These are phyloP conservation scores for Tetragonisca angustula DNA, from an alignment of 2,888 invertebrate species.

Conservation along the genomic window DNA sequence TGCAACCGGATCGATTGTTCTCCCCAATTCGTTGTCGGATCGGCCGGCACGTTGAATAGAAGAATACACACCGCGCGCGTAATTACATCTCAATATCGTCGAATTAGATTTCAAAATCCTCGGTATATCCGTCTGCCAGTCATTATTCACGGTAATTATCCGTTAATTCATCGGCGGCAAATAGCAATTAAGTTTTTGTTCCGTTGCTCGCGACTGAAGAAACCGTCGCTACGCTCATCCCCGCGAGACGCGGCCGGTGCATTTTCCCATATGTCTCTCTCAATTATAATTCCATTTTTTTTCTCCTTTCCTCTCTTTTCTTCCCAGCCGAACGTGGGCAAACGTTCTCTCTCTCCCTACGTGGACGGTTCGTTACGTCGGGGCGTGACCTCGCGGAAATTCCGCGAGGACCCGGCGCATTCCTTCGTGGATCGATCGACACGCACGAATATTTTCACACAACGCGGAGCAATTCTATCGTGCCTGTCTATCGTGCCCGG, in stretches of 20 bases:
- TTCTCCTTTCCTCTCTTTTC: not conserved
- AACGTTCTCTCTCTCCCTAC: no score
- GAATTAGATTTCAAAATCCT: conserved; percentile 19
- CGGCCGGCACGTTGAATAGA: not conserved
- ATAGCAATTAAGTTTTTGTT: conserved; percentile 41
- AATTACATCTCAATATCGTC: conserved; percentile 17
- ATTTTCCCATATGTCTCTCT: conserved; percentile 16
- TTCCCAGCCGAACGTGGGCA: no score
- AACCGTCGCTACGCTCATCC: conserved; percentile 12
- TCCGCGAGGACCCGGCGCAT: conserved; percentile 17
- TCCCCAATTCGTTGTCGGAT: not conserved
- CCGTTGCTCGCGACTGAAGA: not conserved
- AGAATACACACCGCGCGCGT: not conserved
- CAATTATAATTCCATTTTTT: not conserved
- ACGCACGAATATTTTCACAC: conserved; percentile 43
- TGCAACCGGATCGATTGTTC: not conserved
- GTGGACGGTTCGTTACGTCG: not conserved
- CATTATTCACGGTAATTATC: conserved; percentile 35
- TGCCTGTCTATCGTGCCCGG: conserved; percentile 20
- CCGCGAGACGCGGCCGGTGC: not conserved
- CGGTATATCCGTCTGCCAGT: conserved; percentile 8
- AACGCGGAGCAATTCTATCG: not conserved
- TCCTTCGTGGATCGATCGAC: not conserved
- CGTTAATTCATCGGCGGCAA: conserved; percentile 32
- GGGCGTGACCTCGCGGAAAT: conserved; percentile 5